phyloP scores from a whole-genome alignment of 2,797 vertebrate genomes.

The Enteromius anoplus region DNA sequence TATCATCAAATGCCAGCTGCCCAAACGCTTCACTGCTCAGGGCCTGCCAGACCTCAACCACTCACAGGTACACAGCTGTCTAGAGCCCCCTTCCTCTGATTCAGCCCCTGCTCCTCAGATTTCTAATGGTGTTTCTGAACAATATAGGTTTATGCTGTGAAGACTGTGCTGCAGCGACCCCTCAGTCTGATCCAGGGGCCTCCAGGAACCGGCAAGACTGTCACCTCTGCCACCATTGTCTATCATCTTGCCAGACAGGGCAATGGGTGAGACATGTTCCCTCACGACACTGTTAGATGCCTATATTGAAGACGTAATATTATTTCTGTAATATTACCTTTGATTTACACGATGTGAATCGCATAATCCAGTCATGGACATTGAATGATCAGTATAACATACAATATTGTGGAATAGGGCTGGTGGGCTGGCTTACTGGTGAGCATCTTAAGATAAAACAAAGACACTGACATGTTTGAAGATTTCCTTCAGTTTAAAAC shows the following conservation, averaged over 20 bases:
- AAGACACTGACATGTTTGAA: no score
- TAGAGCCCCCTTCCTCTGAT: neutral
- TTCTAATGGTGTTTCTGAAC: neutral
- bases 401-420: neutral
- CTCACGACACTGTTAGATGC: neutral
- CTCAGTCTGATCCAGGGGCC: conserved; percentile 98
- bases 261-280: conserved; percentile 84
- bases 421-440: no score
- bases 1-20: conserved; percentile 97
- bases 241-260: conserved; percentile 97
- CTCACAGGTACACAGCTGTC: conserved; percentile 85
- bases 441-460: no score
- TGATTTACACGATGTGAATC: neutral
- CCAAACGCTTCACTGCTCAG: conserved; percentile 98
- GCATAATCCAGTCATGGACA: neutral
- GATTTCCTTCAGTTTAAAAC: no score
- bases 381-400: neutral
- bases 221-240: conserved; percentile 97
- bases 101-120: neutral
- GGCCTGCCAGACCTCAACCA: conserved; percentile 99
- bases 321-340: neutral
- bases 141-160: conserved; percentile 80
- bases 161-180: conserved; percentile 95
- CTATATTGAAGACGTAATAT: neutral
- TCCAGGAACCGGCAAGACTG: conserved; percentile 95